phyloP scores from a whole-genome alignment of 2,797 vertebrate genomes.

The Thripadectes ignobilis region DNA sequence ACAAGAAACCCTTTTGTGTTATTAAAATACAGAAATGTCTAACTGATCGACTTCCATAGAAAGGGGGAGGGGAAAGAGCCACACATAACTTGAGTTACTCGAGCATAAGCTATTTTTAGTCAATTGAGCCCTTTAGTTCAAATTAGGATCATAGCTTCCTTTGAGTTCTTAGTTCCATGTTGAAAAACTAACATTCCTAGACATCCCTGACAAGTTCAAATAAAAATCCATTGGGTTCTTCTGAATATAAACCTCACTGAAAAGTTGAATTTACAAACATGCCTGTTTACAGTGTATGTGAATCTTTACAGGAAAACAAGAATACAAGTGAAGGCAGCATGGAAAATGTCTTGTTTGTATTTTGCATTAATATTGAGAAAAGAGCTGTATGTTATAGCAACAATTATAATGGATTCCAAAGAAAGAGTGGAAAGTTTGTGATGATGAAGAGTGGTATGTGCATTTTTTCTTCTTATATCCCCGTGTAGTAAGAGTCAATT shows the following conservation, averaged over 20 bases:
- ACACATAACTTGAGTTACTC: slow-evolving; percentile 57
- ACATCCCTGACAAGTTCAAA: slow-evolving; percentile 45
- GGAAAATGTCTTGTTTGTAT: not conserved
- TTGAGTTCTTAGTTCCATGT: slow-evolving; percentile 40
- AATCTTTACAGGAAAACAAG: slow-evolving; percentile 5
- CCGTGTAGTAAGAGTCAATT: not conserved
- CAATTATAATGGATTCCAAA: not conserved
- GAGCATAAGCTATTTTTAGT: slow-evolving; percentile 73
- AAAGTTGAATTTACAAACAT: slow-evolving; percentile 33
- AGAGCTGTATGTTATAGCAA: not conserved
- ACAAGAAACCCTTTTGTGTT: slow-evolving; percentile 1
- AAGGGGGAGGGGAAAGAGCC: slow-evolving; percentile 8
- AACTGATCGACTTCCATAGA: slow-evolving; percentile 26
- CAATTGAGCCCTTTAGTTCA: slow-evolving; percentile 69
- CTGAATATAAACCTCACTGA: slow-evolving; percentile 39
- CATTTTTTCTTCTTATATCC: not conserved
- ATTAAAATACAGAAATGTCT: slow-evolving; percentile 40
- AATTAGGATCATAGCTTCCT: slow-evolving; percentile 71
- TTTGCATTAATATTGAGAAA: not conserved
- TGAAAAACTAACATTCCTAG: slow-evolving; percentile 59
- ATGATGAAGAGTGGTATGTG: not conserved
- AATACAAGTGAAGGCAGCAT: not conserved
- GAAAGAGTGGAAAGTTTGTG: not conserved
- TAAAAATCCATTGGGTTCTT: slow-evolving; percentile 47
- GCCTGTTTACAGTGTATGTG: not conserved